These are phyloP conservation scores for Synergus gifuensis DNA, from an alignment of 2,888 invertebrate species.

Conservation along the genomic window DNA sequence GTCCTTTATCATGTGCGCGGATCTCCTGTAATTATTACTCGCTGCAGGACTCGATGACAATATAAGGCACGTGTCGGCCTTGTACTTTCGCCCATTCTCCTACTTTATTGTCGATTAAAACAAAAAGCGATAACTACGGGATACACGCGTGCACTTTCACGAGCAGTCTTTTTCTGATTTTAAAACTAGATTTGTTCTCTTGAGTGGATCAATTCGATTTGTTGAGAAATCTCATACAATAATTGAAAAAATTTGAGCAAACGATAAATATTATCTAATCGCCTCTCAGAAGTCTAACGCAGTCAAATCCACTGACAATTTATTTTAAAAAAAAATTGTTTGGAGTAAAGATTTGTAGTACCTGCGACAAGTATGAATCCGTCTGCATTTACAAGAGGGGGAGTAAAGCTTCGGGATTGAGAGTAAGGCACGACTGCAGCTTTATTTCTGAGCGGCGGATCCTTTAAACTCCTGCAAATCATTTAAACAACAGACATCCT, in stretches of 20 bases:
- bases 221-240: background rate
- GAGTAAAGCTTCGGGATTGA: conserved; percentile 36
- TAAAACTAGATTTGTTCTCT: conserved; percentile 17
- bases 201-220: background rate
- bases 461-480: conserved; percentile 21
- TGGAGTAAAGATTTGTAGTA: background rate
- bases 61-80: conserved; percentile 68
- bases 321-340: background rate
- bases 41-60: conserved; percentile 67
- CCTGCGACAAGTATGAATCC: conserved; percentile 31
- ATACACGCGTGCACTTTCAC: conserved; percentile 35
- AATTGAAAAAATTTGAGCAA: background rate
- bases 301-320: background rate
- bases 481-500: conserved; percentile 33
- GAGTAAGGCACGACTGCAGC: conserved; percentile 16
- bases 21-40: conserved; percentile 72
- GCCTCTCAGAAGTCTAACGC: background rate
- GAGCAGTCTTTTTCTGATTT: conserved; percentile 8
- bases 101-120: conserved; percentile 68
- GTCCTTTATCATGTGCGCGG: conserved; percentile 62
- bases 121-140: conserved; percentile 58
- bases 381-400: conserved; percentile 1
- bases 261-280: background rate
- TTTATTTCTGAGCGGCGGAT: conserved; percentile 39
- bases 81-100: conserved; percentile 56